Percentiles rank a stretch among this genome's conserved stretches.
phyloP scores from a whole-genome alignment of 2,888 invertebrate species.

The Tholera decimalis region DNA sequence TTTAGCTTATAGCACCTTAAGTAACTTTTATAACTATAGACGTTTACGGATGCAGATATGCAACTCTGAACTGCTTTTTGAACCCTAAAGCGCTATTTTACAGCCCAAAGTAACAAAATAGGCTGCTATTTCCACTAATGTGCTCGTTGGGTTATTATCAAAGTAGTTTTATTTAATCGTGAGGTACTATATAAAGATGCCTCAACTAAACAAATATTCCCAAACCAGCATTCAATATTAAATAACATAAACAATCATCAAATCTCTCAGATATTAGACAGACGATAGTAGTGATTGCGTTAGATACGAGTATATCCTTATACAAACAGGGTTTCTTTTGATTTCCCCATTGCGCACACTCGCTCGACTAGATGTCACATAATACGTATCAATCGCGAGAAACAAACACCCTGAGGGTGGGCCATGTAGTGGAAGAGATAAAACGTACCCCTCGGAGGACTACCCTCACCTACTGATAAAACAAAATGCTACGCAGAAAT shows the following conservation, averaged over 20 bases:
- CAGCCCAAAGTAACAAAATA: no score
- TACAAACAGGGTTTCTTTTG: constrained; percentile 59
- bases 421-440: constrained; percentile 86
- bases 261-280: constrained; percentile 48
- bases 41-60: no score
- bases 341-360: constrained; percentile 63
- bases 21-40: no score
- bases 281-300: constrained; percentile 56
- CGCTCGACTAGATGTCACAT: constrained; percentile 70
- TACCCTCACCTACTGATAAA: constrained; percentile 65
- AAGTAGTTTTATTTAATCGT: neutral
- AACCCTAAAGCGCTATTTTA: no score
- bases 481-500: constrained; percentile 62
- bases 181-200: neutral
- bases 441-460: constrained; percentile 69
- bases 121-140: no score
- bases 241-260: constrained; percentile 38
- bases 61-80: no score
- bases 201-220: constrained; percentile 10
- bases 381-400: constrained; percentile 79
- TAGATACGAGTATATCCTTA: constrained; percentile 56
- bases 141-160: no score
- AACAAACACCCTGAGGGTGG: constrained; percentile 78
- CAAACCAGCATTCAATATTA: constrained; percentile 29
- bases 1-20: no score